These are phyloP conservation scores for Galbula dea DNA, from an alignment of 2,113 vertebrate genomes.

Conservation along the genomic window DNA sequence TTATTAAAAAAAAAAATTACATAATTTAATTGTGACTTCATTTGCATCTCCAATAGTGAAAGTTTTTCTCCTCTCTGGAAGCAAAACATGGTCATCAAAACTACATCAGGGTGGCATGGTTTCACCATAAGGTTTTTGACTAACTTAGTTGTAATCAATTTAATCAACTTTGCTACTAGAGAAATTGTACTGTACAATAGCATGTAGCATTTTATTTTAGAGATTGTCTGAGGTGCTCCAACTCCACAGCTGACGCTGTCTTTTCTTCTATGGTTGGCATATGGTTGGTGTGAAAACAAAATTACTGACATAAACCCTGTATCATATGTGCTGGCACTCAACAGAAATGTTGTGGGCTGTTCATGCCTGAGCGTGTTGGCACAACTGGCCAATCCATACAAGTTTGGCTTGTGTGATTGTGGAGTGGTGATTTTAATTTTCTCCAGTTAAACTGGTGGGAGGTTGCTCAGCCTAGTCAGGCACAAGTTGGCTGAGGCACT, in stretches of 20 bases:
- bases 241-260: neutral
- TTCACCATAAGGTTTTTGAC: neutral
- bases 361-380: accelerated
- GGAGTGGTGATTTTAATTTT: neutral
- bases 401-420: neutral
- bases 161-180: neutral
- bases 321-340: neutral
- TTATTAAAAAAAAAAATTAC: neutral
- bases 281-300: neutral
- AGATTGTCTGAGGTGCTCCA: neutral
- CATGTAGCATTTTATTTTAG: neutral
- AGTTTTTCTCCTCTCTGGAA: neutral
- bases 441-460: neutral
- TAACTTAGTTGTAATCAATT: neutral
- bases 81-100: neutral
- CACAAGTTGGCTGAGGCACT: neutral
- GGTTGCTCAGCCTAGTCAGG: neutral
- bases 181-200: neutral
- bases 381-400: accelerated
- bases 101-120: neutral
- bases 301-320: neutral
- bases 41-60: neutral
- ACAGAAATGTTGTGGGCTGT: accelerated
- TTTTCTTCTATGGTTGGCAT: neutral
- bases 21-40: neutral